A percentile compares a stretch with the other conserved stretches of the same genome.
These are phyloP conservation scores for Rhamphomyia laevipes DNA, from an alignment of 2,888 invertebrate species.

Conservation along the genomic window DNA sequence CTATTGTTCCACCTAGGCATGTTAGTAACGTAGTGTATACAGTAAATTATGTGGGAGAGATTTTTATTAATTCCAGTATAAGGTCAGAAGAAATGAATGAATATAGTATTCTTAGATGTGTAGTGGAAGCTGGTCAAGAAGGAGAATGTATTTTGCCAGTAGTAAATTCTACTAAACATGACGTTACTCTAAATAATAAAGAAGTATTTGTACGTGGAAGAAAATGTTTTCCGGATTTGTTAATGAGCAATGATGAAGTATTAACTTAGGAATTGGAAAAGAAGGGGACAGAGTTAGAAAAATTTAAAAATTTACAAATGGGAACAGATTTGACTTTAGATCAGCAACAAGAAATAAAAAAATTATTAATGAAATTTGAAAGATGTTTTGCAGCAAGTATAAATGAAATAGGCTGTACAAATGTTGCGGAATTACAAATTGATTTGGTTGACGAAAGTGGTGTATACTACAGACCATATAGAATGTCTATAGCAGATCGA, in stretches of 20 bases:
- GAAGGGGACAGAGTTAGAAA: no score
- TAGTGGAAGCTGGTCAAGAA: conserved; percentile 3
- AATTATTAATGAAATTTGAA: no score
- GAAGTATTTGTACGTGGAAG: no score
- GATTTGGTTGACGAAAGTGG: conserved; percentile 15
- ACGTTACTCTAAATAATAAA: no score
- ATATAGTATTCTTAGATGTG: background rate
- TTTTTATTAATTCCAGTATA: background rate
- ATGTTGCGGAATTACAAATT: conserved; percentile 15
- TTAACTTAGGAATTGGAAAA: no score
- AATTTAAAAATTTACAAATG: no score
- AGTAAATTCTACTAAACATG: conserved; percentile 3
- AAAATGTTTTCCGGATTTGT: background rate
- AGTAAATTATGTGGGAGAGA: background rate
- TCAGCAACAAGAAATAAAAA: no score
- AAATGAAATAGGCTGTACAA: conserved; percentile 6
- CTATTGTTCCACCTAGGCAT: conserved; percentile 6
- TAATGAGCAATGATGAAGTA: no score
- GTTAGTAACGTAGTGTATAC: background rate
- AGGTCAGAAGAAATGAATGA: conserved; percentile 5
- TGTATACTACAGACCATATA: conserved; percentile 20
- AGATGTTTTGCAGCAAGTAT: conserved; percentile 3
- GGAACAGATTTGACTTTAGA: no score
- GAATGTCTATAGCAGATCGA: conserved; percentile 18
- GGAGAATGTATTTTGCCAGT: conserved; percentile 1